Evolutionary conservation across 2,797 vertebrate genomes (phyloP).

Genomic region (Artibeus lituratus): DNA sequence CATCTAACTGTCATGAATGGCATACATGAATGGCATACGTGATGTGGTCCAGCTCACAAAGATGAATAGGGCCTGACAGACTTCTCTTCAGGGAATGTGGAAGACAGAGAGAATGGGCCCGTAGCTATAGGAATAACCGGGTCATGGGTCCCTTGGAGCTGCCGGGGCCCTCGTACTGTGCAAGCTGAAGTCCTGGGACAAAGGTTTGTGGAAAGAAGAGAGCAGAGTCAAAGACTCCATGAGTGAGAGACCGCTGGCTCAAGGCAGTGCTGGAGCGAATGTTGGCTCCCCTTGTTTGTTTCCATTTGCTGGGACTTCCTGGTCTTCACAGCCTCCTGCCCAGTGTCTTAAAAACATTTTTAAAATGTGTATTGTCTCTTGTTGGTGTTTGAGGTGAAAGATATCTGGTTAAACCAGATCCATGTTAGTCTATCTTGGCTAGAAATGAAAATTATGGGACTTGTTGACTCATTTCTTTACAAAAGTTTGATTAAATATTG

Average conservation of each 20-base stretch:
- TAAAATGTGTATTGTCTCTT: not conserved
- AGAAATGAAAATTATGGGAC: not conserved
- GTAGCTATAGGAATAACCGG: no score
- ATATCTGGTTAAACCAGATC: not conserved
- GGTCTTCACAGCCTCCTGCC: not conserved
- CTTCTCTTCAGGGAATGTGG: not conserved
- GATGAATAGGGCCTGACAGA: not conserved
- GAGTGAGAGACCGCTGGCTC: not conserved
- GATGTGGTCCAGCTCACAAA: not conserved
- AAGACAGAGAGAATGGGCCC: not conserved
- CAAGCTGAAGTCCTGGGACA: not conserved
- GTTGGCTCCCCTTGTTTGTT: not conserved
- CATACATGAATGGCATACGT: fast-evolving
- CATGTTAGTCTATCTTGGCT: not conserved
- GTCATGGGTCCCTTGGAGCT: not conserved
- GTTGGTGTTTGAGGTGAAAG: not conserved
- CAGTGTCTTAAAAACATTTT: not conserved
- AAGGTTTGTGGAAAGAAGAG: not conserved
- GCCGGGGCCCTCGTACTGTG: not conserved
- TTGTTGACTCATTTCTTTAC: not conserved
- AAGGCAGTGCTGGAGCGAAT: not conserved
- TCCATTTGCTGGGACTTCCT: not conserved
- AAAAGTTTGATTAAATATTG: not conserved
- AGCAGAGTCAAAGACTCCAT: not conserved
- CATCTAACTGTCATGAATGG: not conserved